Evolutionary conservation across 2,888 invertebrate species (phyloP).

Genomic region (Caenorhabditis virilis): DNA sequence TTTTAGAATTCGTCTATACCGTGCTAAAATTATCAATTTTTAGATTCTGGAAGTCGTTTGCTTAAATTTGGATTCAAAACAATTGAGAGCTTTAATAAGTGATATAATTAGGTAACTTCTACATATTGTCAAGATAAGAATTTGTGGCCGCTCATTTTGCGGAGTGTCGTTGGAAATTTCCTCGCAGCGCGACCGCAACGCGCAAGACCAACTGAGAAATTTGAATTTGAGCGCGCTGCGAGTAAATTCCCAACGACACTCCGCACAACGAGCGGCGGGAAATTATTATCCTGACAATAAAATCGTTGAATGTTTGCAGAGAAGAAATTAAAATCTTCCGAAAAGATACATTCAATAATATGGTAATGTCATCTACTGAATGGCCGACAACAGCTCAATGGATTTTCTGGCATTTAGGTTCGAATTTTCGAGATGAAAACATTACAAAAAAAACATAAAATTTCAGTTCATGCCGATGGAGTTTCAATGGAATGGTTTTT

Average conservation of each 20-base stretch:
- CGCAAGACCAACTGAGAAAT: too few relatives aligned
- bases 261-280: too few relatives aligned
- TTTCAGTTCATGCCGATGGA: constrained; percentile 46
- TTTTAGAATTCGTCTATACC: neutral
- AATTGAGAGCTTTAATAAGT: constrained; percentile 88
- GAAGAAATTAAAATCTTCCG: constrained; percentile 76
- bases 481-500: constrained; percentile 54
- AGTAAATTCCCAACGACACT: too few relatives aligned
- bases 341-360: constrained; percentile 71
- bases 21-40: neutral
- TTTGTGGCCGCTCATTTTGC: too few relatives aligned
- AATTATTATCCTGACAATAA: neutral
- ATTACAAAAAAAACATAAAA: neutral
- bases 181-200: too few relatives aligned
- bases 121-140: too few relatives aligned
- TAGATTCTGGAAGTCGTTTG: constrained; percentile 85
- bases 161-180: too few relatives aligned
- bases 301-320: constrained; percentile 75
- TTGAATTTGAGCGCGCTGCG: too few relatives aligned
- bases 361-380: constrained; percentile 78
- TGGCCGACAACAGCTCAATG: constrained; percentile 98
- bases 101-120: constrained; percentile 73
- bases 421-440: neutral
- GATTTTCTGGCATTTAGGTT: constrained; percentile 87
- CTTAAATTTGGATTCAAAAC: constrained; percentile 83